Evolutionary conservation across 2,113 vertebrate species (phyloP).

Genomic region (Condylura cristata): DNA sequence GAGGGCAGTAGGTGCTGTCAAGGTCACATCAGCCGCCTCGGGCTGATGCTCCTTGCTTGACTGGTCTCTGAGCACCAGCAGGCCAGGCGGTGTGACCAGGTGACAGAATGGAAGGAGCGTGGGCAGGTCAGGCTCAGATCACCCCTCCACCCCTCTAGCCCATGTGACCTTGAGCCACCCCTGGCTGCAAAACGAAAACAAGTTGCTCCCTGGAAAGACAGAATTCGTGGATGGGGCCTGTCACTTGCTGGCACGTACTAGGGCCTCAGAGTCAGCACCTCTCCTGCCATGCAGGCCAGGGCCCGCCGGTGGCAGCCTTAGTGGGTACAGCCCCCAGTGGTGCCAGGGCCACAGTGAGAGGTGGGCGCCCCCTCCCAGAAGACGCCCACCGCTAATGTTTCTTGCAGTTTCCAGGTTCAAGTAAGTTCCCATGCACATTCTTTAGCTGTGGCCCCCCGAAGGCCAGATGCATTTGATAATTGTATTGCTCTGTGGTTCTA

Average conservation of each 20-base stretch:
- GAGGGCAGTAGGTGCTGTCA: background rate
- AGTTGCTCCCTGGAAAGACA: background rate
- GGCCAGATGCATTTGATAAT: conserved; percentile 75
- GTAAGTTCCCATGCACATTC: conserved; percentile 58
- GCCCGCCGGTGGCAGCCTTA: background rate
- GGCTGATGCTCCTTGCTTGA: background rate
- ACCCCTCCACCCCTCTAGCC: background rate
- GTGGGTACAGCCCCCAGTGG: background rate
- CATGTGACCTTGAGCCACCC: background rate
- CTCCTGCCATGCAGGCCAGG: background rate
- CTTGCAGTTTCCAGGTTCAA: conserved; percentile 60
- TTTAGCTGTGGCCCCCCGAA: conserved; percentile 34
- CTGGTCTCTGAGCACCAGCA: background rate
- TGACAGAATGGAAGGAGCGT: background rate
- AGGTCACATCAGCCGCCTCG: background rate
- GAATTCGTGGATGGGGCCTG: background rate
- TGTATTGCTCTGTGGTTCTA: conserved; percentile 78
- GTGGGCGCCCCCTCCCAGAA: background rate
- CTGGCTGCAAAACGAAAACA: background rate
- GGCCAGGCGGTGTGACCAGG: background rate
- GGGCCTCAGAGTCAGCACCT: background rate
- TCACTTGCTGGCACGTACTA: background rate
- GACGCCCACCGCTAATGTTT: conserved; percentile 54
- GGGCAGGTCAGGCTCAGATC: background rate
- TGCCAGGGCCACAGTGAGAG: background rate